Conservation (phyloP, 2,797 vertebrate genomes). For the Pristis pectinata region DNA sequence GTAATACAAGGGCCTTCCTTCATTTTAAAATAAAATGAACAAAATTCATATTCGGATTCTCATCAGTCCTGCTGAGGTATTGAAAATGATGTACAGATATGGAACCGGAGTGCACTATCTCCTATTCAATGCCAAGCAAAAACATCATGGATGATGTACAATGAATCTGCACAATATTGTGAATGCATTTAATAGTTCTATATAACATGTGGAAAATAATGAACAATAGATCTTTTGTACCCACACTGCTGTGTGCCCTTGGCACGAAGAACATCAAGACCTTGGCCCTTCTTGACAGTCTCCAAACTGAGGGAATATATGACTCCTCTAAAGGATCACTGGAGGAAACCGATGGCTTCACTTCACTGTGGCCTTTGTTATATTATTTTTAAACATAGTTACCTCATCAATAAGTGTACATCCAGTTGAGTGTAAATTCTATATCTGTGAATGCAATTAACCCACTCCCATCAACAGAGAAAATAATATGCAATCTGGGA, state of each 20-base stretch:
- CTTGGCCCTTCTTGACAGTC: neutral
- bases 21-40: neutral
- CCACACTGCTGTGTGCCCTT: neutral
- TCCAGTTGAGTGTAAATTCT: neutral
- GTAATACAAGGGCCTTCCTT: conserved; percentile 11
- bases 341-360: neutral
- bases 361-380: neutral
- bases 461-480: neutral
- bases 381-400: neutral
- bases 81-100: neutral
- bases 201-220: neutral
- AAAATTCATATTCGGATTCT: neutral
- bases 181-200: neutral
- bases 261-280: neutral
- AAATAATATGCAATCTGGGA: neutral
- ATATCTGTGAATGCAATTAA: conserved; percentile 26
- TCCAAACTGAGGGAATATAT: neutral
- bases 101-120: neutral
- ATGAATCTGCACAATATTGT: neutral
- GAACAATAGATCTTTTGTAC: neutral
- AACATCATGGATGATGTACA: neutral
- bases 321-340: neutral
- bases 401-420: neutral
- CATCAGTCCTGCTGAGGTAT: neutral
- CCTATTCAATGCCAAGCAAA: neutral